Conservation (phyloP, 2,113 vertebrate species). For the Thryonomys swinderianus region DNA sequence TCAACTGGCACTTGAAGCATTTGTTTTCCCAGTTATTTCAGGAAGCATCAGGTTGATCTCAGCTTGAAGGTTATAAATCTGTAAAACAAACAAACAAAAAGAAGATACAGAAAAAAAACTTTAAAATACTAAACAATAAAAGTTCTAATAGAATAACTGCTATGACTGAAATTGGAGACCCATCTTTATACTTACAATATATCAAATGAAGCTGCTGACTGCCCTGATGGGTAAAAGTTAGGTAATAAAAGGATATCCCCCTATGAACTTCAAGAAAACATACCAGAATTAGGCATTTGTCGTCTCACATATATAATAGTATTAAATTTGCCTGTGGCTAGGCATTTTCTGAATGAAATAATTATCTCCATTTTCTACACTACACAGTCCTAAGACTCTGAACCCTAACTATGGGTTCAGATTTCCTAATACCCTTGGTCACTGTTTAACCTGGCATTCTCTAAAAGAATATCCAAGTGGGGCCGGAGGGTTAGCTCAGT, state of each 20-base stretch:
- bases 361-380: not conserved
- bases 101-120: not conserved
- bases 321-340: not conserved
- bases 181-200: not conserved
- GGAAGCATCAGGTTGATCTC: constrained; percentile 21
- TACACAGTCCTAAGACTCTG: rapidly evolving
- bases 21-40: constrained; percentile 72
- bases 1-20: constrained; percentile 60
- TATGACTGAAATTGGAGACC: not conserved
- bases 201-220: not conserved
- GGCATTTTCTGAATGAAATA: not conserved
- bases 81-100: constrained; percentile 80
- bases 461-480: not conserved
- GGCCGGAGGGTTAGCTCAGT: no score
- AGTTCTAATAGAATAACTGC: not conserved
- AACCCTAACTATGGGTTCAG: not conserved
- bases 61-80: constrained; percentile 81
- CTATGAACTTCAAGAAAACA: not conserved
- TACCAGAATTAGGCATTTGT: not conserved
- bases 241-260: not conserved
- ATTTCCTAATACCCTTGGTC: not conserved
- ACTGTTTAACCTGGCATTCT: not conserved
- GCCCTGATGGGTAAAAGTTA: not conserved
- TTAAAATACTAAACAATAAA: constrained; percentile 34
- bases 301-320: rapidly evolving